These are phyloP conservation scores for Porites lutea DNA, from an alignment of 64 coral and sea anemone genomes.

Conservation along the genomic window DNA sequence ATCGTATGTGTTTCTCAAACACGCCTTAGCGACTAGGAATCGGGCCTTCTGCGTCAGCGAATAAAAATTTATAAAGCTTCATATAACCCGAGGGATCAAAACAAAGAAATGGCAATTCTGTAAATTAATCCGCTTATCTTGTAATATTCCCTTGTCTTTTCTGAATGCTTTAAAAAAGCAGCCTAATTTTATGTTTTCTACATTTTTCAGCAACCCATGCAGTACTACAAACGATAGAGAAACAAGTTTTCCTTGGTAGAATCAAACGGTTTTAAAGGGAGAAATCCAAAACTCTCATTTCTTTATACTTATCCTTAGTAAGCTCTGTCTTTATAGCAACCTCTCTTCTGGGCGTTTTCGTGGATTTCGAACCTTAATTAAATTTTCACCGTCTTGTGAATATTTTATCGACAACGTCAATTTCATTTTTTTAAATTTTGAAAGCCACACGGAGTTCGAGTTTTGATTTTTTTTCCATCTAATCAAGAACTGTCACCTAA, in stretches of 20 bases:
- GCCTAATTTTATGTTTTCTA: not conserved
- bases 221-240: not conserved
- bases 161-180: not conserved
- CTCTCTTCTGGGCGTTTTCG: not conserved
- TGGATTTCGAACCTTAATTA: conserved; percentile 9
- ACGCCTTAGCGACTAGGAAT: not conserved
- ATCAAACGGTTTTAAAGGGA: too few species aligned
- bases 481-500: conserved; percentile 10
- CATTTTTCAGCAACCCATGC: not conserved
- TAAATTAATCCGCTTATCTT: not conserved
- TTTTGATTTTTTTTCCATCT: conserved; percentile 25
- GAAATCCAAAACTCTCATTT: too few species aligned
- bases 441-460: not conserved
- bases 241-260: too few species aligned
- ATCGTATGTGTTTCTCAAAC: not conserved
- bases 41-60: not conserved
- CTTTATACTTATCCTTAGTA: too few species aligned
- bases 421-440: conserved; percentile 16
- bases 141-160: conserved; percentile 1
- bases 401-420: not conserved
- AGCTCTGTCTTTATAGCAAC: not conserved
- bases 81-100: not conserved
- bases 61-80: not conserved
- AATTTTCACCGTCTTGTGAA: not conserved
- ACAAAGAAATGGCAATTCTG: not conserved